Conservation (phyloP, 2,888 invertebrate genomes). For the Tethea ocularis region DNA sequence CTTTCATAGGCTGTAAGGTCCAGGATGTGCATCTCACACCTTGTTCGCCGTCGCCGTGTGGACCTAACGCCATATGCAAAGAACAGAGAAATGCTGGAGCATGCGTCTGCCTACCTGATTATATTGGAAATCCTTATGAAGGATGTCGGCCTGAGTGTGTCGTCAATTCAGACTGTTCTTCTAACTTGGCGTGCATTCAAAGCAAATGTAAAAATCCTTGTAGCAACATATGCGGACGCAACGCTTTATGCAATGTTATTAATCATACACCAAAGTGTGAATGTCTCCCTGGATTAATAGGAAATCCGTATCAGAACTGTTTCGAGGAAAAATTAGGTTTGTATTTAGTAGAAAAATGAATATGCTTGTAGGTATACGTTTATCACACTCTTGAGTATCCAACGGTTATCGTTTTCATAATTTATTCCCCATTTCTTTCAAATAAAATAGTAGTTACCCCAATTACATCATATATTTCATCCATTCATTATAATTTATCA, state of each 20-base stretch:
- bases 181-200: conserved; percentile 88
- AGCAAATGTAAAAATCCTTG: conserved; percentile 91
- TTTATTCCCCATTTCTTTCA: not conserved
- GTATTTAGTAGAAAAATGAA: not conserved
- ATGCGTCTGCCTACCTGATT: conserved; percentile 87
- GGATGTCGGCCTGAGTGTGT: conserved; percentile 90
- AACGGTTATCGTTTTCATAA: not conserved
- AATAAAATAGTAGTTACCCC: not conserved
- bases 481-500: too few species aligned
- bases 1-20: conserved; percentile 83
- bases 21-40: conserved; percentile 80
- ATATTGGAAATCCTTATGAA: conserved; percentile 90
- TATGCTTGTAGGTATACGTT: too few species aligned
- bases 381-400: not conserved
- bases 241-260: conserved; percentile 88
- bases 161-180: conserved; percentile 88
- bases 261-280: conserved; percentile 89
- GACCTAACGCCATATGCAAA: conserved; percentile 88
- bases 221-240: conserved; percentile 88
- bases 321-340: conserved; percentile 66
- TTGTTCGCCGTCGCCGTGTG: conserved; percentile 89
- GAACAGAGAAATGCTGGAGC: conserved; percentile 87
- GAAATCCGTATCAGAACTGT: conserved; percentile 85
- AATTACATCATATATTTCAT: too few species aligned
- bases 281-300: conserved; percentile 85